phyloP scores from a whole-genome alignment of 2,888 invertebrate species.

The Empis stercorea region DNA sequence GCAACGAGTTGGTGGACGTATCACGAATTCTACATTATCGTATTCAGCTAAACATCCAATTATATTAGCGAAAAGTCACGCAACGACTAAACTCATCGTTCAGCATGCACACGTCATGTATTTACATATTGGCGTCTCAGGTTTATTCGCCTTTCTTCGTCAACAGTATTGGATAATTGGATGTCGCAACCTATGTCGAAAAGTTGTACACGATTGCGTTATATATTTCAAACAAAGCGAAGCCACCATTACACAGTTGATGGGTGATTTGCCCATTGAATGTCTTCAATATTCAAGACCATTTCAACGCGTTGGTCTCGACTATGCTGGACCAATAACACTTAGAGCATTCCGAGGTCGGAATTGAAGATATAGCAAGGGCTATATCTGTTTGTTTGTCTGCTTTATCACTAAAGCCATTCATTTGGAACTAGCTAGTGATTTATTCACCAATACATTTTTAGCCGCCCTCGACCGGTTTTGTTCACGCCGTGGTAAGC shows the following conservation, averaged over 20 bases:
- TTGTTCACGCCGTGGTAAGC: neutral
- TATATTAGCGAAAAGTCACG: neutral
- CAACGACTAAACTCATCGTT: neutral
- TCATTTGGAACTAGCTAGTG: neutral
- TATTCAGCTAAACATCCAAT: neutral
- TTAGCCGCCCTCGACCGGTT: neutral
- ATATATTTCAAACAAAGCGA: neutral
- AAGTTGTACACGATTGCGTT: neutral
- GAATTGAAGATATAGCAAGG: neutral
- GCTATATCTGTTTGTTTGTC: neutral
- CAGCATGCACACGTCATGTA: no score
- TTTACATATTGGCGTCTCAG: constrained; percentile 2
- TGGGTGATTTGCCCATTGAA: neutral
- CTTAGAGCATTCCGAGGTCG: neutral
- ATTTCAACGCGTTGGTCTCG: neutral
- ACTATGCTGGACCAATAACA: constrained; percentile 7
- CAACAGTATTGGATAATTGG: constrained; percentile 6
- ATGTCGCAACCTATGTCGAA: neutral
- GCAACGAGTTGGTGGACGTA: neutral
- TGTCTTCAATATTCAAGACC: neutral
- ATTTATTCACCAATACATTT: neutral
- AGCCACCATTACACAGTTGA: neutral
- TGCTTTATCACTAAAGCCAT: neutral
- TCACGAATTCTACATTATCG: neutral
- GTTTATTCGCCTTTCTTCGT: constrained; percentile 1